Conservation (phyloP, 2,888 invertebrate species). For the Agonum fuliginosum region DNA sequence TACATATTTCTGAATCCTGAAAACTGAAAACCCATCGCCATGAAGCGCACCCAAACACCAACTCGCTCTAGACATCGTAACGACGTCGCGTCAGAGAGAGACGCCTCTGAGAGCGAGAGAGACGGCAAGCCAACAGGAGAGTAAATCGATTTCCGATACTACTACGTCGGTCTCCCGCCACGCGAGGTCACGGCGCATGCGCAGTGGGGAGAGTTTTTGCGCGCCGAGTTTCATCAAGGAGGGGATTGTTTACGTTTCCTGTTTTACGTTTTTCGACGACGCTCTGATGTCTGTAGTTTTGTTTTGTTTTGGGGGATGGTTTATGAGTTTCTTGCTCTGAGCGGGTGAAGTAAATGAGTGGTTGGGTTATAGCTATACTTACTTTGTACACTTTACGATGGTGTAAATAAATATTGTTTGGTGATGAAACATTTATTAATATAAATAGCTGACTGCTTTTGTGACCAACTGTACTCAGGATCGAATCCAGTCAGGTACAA, state of each 20-base stretch:
- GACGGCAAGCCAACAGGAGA: conserved; percentile 28
- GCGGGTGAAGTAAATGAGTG: conserved; percentile 19
- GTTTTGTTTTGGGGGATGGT: conserved; percentile 28
- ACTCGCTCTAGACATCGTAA: conserved; percentile 22
- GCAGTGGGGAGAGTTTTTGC: neutral
- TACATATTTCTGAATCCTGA: neutral
- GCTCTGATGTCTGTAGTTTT: conserved; percentile 34
- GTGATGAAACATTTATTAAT: too few species aligned
- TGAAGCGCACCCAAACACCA: conserved; percentile 17
- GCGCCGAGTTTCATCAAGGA: conserved; percentile 6
- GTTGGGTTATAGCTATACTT: conserved; percentile 22
- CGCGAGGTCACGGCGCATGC: conserved; percentile 31
- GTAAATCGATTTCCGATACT: conserved; percentile 51
- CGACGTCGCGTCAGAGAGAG: conserved; percentile 28
- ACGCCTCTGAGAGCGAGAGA: neutral
- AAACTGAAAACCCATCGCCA: neutral
- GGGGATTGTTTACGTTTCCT: conserved; percentile 49
- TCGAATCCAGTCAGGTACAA: too few species aligned
- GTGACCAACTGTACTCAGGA: too few species aligned
- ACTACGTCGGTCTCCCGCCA: conserved; percentile 34
- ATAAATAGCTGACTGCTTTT: too few species aligned
- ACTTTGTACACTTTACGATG: neutral
- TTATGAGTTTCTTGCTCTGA: conserved; percentile 49
- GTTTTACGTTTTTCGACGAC: conserved; percentile 47
- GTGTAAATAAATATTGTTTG: too few species aligned